A percentile compares a stretch with the other conserved stretches of the same genome.
Conservation (phyloP, 2,797 vertebrate genomes). For the Tokudaia muenninki region DNA sequence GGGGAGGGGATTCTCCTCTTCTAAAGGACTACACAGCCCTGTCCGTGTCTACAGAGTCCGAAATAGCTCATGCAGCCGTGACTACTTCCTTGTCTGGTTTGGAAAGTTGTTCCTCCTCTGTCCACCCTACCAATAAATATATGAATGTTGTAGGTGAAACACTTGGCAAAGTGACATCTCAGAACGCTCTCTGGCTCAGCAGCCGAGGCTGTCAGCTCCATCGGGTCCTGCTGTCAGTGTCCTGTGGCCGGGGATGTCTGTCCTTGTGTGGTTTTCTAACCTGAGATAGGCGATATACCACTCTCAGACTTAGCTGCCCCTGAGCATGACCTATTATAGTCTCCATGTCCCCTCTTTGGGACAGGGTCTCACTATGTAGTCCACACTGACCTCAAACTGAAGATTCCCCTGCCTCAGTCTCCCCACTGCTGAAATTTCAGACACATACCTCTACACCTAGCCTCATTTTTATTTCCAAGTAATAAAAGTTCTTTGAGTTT, state of each 20-base stretch:
- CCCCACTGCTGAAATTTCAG: background rate
- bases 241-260: background rate
- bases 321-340: background rate
- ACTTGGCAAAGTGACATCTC: background rate
- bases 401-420: too few relatives aligned
- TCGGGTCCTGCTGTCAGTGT: background rate
- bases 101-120: constrained; percentile 44
- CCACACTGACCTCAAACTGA: background rate
- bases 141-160: background rate
- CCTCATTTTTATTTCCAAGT: constrained; percentile 40
- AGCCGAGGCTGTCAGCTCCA: background rate
- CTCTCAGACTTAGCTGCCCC: background rate
- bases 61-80: background rate
- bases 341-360: too few relatives aligned
- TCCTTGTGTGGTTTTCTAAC: background rate
- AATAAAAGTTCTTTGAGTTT: constrained; percentile 21
- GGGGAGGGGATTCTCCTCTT: constrained; percentile 33
- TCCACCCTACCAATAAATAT: background rate
- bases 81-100: background rate
- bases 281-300: background rate
- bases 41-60: background rate
- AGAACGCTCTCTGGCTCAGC: background rate
- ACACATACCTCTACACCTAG: too few relatives aligned
- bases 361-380: background rate
- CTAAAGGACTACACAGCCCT: constrained; percentile 51